A percentile compares a stretch with the other conserved stretches of the same genome.
These are phyloP conservation scores for Leucania comma DNA, from an alignment of 2,888 invertebrate species.

Conservation along the genomic window DNA sequence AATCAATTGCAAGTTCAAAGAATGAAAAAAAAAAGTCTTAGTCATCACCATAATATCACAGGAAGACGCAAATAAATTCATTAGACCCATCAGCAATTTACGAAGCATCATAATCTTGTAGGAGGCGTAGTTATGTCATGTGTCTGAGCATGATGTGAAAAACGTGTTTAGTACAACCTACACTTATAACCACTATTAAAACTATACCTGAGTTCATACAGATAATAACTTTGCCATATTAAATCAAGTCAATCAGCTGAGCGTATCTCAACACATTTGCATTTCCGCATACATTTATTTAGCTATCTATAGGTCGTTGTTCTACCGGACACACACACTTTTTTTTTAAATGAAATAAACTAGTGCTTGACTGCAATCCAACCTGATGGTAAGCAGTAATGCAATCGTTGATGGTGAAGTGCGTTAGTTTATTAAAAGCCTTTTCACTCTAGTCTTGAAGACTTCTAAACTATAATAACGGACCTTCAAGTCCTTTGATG, in stretches of 20 bases:
- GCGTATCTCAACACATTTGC: slow-evolving; percentile 40
- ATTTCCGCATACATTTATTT: slow-evolving; percentile 40
- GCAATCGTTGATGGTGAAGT: background rate
- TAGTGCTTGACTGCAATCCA: too few species aligned
- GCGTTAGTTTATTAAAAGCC: too few species aligned
- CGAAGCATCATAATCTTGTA: slow-evolving; percentile 16
- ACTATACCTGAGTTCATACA: slow-evolving; percentile 7
- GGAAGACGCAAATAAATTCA: slow-evolving; percentile 27
- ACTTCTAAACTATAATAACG: too few species aligned
- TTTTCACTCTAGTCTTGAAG: too few species aligned
- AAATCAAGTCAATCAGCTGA: slow-evolving; percentile 46
- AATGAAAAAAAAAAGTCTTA: slow-evolving; percentile 8
- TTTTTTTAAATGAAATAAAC: too few species aligned
- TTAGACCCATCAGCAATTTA: slow-evolving; percentile 32
- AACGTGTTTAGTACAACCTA: slow-evolving; percentile 38
- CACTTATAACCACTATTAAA: slow-evolving; percentile 32
- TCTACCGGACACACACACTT: background rate
- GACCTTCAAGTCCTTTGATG: too few species aligned
- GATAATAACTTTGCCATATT: slow-evolving; percentile 14
- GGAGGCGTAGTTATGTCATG: slow-evolving; percentile 27
- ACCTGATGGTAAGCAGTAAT: too few species aligned
- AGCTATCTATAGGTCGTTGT: slow-evolving; percentile 14
- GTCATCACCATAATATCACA: slow-evolving; percentile 14
- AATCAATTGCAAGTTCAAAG: slow-evolving; percentile 5
- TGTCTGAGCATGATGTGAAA: slow-evolving; percentile 31